Evolutionary conservation across 2,888 invertebrate species (phyloP).

Genomic region (Lagria hirta): DNA sequence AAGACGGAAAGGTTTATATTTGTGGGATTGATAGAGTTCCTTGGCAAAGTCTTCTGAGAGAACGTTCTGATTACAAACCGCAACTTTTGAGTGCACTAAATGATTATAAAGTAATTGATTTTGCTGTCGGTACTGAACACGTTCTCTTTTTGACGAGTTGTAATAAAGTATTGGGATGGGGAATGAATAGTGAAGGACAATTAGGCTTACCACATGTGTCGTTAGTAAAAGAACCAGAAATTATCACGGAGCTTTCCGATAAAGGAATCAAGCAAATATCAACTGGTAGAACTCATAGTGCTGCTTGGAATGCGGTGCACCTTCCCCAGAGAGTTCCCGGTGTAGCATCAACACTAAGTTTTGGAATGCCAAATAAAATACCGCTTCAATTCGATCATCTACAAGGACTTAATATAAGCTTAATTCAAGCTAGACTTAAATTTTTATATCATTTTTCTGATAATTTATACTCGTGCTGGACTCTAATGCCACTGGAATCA

Average conservation of each 20-base stretch:
- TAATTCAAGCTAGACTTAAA: constrained; percentile 59
- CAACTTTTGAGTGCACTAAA: constrained; percentile 55
- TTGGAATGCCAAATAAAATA: constrained; percentile 58
- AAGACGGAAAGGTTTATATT: constrained; percentile 60
- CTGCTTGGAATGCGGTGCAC: constrained; percentile 63
- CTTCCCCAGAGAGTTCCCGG: constrained; percentile 58
- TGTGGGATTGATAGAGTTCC: constrained; percentile 64
- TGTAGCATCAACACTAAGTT: constrained; percentile 54
- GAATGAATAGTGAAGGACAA: constrained; percentile 65
- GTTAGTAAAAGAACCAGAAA: constrained; percentile 60
- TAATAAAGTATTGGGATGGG: constrained; percentile 64
- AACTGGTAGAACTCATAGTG: constrained; percentile 64
- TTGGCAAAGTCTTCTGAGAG: constrained; percentile 58
- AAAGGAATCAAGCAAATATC: constrained; percentile 62
- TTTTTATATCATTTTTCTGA: constrained; percentile 65
- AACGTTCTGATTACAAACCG: constrained; percentile 57
- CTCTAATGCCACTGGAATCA: constrained; percentile 55
- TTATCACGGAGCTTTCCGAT: constrained; percentile 57
- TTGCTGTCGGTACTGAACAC: constrained; percentile 65
- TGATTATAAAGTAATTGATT: constrained; percentile 59
- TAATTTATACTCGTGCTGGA: constrained; percentile 62
- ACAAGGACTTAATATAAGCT: constrained; percentile 55
- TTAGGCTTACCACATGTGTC: constrained; percentile 61
- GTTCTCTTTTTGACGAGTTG: constrained; percentile 59
- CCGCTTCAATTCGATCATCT: constrained; percentile 62